Evolutionary conservation across 2,888 invertebrate genomes (phyloP), one percentile per base, ranked within the genome.

Genomic region (Microdon myrmicae): DNA sequence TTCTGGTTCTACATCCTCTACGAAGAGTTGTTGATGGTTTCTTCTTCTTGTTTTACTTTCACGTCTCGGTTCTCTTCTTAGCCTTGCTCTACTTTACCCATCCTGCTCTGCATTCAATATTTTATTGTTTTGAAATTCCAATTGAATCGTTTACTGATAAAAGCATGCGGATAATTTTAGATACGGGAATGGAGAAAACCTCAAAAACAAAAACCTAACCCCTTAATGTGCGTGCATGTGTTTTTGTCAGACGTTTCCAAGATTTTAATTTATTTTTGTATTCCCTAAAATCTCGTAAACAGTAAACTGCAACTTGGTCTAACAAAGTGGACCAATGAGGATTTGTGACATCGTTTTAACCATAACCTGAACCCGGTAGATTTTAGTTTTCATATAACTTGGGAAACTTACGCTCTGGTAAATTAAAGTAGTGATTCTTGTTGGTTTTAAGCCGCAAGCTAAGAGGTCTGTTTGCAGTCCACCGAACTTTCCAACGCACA

Each of bases 391-490:
- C n/a, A n/a, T n/a, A n/a, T n/a, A 58, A 58, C 58, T 41, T 34
- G 51, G 16, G 35, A 10, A 58, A 58, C 29, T 53, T 64, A 58
- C 43, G 56, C 49, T 32, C 51, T 32, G 53, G 51, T 51, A 58
- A 64, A 64, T 64, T 64, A 58, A 64, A 64, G 51, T 51, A 38
- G 41, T 44, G 45, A 49, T 51, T 31, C 20, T 17, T 35, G 23
- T 8, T 7, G 17, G n/a, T 10, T 2, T 31, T n/a, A n/a, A n/a
- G 19, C 34, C 7, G 17, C 16, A n/a, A 28, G 16, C 19, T 12
- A 9, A 20, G 48, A 14, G 19, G 41, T 49, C 51, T 44, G 43
- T 56, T 49, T 34, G 41, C 39, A 23, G 38, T 28, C 55, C 34
- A 48, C 26, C 34, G 39, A 31, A 20, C 39, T 20, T 22, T 12